These are phyloP conservation scores for Nebria brevicollis DNA, from an alignment of 2,888 invertebrate genomes.

Conservation along the genomic window DNA sequence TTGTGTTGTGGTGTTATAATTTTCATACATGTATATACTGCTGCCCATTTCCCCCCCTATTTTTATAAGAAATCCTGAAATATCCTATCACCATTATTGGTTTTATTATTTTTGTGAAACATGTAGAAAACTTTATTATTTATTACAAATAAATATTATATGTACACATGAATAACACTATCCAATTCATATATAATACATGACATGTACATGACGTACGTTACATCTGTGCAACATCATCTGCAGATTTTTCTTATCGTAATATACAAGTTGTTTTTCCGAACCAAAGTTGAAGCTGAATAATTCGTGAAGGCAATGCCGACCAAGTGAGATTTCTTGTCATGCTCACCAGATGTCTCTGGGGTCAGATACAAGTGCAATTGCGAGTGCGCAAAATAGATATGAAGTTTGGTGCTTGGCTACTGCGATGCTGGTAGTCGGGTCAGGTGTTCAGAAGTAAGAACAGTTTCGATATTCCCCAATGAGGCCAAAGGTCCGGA, in stretches of 20 bases:
- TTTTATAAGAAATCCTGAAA: too few relatives aligned
- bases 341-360: not conserved
- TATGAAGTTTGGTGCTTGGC: not conserved
- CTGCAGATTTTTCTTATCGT: not conserved
- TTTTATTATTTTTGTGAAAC: too few relatives aligned
- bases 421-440: not conserved
- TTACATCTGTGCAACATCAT: too few relatives aligned
- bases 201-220: not conserved
- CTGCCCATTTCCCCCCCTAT: too few relatives aligned
- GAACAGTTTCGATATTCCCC: conserved; percentile 39
- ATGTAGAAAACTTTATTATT: too few relatives aligned
- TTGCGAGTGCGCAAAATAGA: not conserved
- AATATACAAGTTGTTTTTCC: not conserved
- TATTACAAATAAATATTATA: too few relatives aligned
- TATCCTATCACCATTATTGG: too few relatives aligned
- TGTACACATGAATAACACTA: too few relatives aligned
- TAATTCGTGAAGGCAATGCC: too few relatives aligned
- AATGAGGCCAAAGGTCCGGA: conserved; percentile 9
- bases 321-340: not conserved
- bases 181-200: not conserved
- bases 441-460: conserved; percentile 38
- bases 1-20: not conserved
- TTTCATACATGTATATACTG: too few relatives aligned
- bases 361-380: conserved; percentile 2
- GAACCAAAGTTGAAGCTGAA: too few relatives aligned